These are phyloP conservation scores for Clarias batrachus DNA, from an alignment of 2,113 vertebrate genomes.

Conservation along the genomic window DNA sequence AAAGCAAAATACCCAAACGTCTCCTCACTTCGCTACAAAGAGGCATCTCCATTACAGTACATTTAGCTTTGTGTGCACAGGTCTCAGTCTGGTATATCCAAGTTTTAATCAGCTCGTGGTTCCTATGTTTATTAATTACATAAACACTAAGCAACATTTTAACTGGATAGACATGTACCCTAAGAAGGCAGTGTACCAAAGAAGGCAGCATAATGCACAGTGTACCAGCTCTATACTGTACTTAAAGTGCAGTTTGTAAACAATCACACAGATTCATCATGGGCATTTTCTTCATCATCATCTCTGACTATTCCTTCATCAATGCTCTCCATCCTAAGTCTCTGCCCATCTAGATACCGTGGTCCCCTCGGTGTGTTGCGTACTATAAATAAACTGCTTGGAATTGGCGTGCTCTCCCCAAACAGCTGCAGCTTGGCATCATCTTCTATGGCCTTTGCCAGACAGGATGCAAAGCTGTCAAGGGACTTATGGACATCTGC, in stretches of 20 bases:
- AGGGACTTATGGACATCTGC: constrained; percentile 87
- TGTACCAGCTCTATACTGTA: background rate
- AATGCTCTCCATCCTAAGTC: constrained; percentile 89
- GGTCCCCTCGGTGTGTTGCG: constrained; percentile 67
- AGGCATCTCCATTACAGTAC: background rate
- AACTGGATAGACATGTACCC: background rate
- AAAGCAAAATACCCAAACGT: background rate
- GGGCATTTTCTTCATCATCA: constrained; percentile 44
- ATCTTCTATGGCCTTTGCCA: constrained; percentile 90
- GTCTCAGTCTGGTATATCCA: background rate
- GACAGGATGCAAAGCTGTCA: constrained; percentile 85
- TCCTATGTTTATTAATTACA: background rate
- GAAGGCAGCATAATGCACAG: constrained; percentile 12
- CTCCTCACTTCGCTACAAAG: background rate
- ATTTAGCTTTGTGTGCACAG: background rate
- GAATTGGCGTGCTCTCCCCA: constrained; percentile 76
- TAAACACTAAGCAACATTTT: background rate
- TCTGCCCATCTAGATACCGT: constrained; percentile 79
- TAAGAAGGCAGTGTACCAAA: constrained; percentile 12
- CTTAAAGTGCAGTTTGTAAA: constrained; percentile 17
- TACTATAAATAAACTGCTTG: constrained; percentile 66
- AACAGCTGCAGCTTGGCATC: constrained; percentile 93
- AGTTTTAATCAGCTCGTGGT: background rate
- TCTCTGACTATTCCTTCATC: constrained; percentile 87
- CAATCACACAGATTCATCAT: constrained; percentile 31